Evolutionary conservation across 2,888 invertebrate species (phyloP).

Genomic region (Petrolisthes manimaculis): DNA sequence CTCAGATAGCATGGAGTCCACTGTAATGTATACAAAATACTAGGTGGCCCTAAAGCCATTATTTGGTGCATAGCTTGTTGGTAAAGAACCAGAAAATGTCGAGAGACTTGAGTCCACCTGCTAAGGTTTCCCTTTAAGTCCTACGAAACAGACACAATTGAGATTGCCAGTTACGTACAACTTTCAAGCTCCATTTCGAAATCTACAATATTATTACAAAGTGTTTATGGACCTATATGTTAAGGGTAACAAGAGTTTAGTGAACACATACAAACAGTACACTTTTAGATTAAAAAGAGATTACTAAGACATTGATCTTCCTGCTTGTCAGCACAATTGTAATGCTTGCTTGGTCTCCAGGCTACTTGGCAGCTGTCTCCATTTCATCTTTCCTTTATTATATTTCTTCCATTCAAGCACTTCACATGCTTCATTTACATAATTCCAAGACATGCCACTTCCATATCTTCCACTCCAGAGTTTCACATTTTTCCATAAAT

Average conservation of each 20-base stretch:
- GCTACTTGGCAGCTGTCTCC: no score
- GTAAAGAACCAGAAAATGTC: neutral
- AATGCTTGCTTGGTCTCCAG: neutral
- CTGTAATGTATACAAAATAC: slow-evolving; percentile 15
- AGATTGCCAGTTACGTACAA: slow-evolving; percentile 33
- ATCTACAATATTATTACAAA: slow-evolving; percentile 37
- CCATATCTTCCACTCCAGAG: no score
- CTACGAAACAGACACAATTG: slow-evolving; percentile 31
- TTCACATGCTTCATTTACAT: no score
- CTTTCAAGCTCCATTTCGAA: slow-evolving; percentile 44
- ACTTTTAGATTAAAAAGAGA: slow-evolving; percentile 54
- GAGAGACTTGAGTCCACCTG: slow-evolving; percentile 39
- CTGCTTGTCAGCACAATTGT: neutral
- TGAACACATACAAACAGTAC: slow-evolving; percentile 55
- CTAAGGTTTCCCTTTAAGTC: slow-evolving; percentile 33
- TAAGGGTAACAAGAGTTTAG: slow-evolving; percentile 43
- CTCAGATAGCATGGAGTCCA: neutral
- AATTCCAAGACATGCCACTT: no score
- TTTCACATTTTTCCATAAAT: no score
- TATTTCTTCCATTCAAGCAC: no score
- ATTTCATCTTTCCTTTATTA: no score
- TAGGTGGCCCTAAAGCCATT: slow-evolving; percentile 13
- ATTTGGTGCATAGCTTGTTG: slow-evolving; percentile 20
- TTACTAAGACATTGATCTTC: slow-evolving; percentile 34
- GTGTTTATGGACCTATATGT: slow-evolving; percentile 26